Evolutionary conservation across 2,113 vertebrate genomes (phyloP), one percentile per base, ranked within the genome.

Genomic region (Takifugu bimaculatus): DNA sequence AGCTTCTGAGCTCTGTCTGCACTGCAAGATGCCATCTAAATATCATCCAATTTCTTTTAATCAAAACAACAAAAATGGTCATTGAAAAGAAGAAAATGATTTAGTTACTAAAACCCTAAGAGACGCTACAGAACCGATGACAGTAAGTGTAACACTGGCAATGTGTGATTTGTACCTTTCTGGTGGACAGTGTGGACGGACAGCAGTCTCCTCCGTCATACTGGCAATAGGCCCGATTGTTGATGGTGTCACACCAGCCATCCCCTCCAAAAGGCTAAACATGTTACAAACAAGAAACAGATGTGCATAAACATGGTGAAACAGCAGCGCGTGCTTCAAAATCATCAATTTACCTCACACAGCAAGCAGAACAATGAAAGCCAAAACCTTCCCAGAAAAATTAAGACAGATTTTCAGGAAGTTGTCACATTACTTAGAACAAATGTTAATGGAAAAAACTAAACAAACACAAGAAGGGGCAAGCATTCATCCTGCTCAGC

Each of bases 171-270:
- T 72, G 50, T 90, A 98, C 97, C 96, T 98, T 98, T 82, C 82
- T 92, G 63, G 94, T 96, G 73, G 95, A 98, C 44, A 98, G 91
- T 0, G 97, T 98, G 54, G 96, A 99, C 5, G 95, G 91, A 80
- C 97, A 98, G 92, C 97, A 99, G 88, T 99, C 97, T 55, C 97
- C 97, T 45, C 96, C 96, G 0, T 99, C 97, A 0, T 99, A 99
- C 78, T 93, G 91, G 87, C 97, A 99, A 84, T 96, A 98, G 0
- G 96, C 97, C 43, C 96, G 83, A 84, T 99, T 99, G 85, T 99
- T 98, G 88, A 96, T 95, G 48, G 94, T 97, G 80, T 99, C 97
- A 28, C 97, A 99, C 96, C 96, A 99, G 50, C 94, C 96, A 0
- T 99, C 97, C 25, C 93, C 95, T 81, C 91, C 94, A 75, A 99